Evolutionary conservation across 2,888 invertebrate species (phyloP), one percentile per base, ranked within the genome.

Genomic region (Polietes domitor): DNA sequence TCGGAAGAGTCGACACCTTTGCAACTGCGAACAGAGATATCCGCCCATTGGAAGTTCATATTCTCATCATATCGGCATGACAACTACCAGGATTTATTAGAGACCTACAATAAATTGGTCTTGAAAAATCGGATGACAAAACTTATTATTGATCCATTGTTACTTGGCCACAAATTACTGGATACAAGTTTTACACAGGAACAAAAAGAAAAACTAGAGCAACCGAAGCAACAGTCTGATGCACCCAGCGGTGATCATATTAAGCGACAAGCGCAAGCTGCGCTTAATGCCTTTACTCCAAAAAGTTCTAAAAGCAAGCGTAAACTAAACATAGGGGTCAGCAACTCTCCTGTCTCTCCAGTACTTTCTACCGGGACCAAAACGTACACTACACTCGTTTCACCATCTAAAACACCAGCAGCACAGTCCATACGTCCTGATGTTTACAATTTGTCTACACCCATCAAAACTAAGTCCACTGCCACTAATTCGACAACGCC

Each of bases 11-110:
- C 91, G 77, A 91, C 94, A 79, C 87, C 93, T 0, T 76, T 87
- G 0, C 88, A 92, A 9, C 26, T 94, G 28, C 93, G 94, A 1
- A 90, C 92, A 19, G 92, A 93, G 87, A 93, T 94, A 41, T 93
- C 93, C 41, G 88, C 92, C 71, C 94, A 94, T 87, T 94, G 93
- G 88, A 92, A 92, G 70, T 88, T 91, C 65, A 93, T 94, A 86
- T 94, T 94, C 86, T 92, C 93, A 0, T 88, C 93, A 0, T 86
- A 88, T 83, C 87, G 91, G 1, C 91, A 92, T 86, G 85, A 88
- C 2, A 89, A 92, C 41, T 92, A 92, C 72, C 85, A 88, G 0
- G 80, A 89, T 0, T 72, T 92, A 32, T 85, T 92, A 9, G 81
- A 88, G 3, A 85, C 80, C 28, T 92, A 92, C 80, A 86, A 80